A percentile compares a stretch with the other conserved stretches of the same genome.
Conservation (phyloP, 2,888 invertebrate genomes). For the Ctenicera cuprea region DNA sequence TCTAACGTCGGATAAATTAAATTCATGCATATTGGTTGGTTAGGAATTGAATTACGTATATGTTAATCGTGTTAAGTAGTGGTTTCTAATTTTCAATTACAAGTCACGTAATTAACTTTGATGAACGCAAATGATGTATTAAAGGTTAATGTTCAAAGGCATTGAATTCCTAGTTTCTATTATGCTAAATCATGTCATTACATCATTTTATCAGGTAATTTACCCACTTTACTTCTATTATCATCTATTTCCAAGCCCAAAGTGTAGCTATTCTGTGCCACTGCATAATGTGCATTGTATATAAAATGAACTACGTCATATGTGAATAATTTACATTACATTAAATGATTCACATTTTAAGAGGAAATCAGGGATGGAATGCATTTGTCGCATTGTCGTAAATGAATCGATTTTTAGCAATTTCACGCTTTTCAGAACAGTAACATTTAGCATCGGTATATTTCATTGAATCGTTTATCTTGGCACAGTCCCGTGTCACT, state of each 20-base stretch:
- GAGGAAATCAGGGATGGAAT: slow-evolving; percentile 42
- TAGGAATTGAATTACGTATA: slow-evolving; percentile 29
- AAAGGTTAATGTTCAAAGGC: slow-evolving; percentile 31
- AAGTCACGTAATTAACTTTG: slow-evolving; percentile 20
- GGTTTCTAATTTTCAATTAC: slow-evolving; percentile 44
- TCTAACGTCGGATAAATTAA: neutral
- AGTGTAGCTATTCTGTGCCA: neutral
- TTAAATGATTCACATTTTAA: slow-evolving; percentile 19
- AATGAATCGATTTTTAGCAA: slow-evolving; percentile 65
- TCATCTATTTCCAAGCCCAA: neutral
- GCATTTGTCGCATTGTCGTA: slow-evolving; percentile 46
- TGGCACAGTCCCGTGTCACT: slow-evolving; percentile 55
- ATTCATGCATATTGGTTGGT: neutral
- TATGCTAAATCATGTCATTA: neutral
- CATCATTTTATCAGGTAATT: neutral
- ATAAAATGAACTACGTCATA: neutral
- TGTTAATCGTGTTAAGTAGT: slow-evolving; percentile 33
- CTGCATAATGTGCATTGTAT: neutral
- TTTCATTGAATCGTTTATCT: slow-evolving; percentile 67
- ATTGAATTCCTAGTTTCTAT: slow-evolving; percentile 14
- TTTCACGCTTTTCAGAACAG: slow-evolving; percentile 67
- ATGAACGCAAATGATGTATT: slow-evolving; percentile 31
- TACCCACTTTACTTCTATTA: neutral
- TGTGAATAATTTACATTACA: slow-evolving; percentile 4
- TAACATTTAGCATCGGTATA: slow-evolving; percentile 66